phyloP scores from a whole-genome alignment of 2,113 vertebrate genomes.

The Scatophagus argus region DNA sequence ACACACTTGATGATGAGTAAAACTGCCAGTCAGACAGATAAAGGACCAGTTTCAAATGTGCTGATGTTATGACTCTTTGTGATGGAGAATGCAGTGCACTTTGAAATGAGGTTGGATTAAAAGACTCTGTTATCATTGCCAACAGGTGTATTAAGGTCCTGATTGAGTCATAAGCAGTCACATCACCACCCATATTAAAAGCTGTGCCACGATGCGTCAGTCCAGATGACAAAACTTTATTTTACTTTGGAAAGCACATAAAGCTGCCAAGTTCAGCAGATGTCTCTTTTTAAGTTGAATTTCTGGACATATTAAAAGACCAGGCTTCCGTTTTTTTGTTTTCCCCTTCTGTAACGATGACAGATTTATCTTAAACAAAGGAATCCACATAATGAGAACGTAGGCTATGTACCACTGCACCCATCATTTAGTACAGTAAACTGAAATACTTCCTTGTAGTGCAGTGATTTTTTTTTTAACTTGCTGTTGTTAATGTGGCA shows the following conservation, averaged over 20 bases:
- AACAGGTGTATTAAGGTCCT: background rate
- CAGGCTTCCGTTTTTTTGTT: background rate
- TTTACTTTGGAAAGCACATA: background rate
- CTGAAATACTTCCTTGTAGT: background rate
- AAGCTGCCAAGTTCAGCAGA: background rate
- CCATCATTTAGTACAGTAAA: no score
- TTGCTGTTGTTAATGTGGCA: background rate
- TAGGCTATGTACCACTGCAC: no score
- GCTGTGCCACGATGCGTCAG: background rate
- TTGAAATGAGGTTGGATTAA: background rate
- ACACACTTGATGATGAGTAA: background rate
- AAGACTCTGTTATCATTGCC: background rate
- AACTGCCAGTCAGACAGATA: background rate
- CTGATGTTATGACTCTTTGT: background rate
- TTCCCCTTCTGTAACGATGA: background rate
- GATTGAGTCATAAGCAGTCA: background rate
- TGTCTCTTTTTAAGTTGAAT: background rate
- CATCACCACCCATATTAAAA: background rate
- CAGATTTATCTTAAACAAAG: background rate
- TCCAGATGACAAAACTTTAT: background rate
- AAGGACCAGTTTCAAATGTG: background rate
- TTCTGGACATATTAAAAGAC: background rate
- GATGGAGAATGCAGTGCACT: background rate
- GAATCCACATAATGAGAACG: background rate
- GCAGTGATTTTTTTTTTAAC: background rate